Conservation (phyloP, 2,888 invertebrate genomes). For the Empis livida region DNA sequence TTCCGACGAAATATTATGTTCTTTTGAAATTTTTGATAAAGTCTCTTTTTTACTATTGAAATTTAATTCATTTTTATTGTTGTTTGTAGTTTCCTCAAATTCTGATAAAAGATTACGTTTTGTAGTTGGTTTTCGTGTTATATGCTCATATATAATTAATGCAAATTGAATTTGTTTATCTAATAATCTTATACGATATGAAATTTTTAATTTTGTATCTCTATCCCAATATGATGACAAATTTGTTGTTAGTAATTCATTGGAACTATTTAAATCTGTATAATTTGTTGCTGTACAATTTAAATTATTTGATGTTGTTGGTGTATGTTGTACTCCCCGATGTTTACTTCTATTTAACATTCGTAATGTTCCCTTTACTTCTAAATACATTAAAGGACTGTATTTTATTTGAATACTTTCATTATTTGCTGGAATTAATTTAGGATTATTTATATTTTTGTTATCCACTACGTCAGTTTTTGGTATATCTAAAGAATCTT, state of each 20-base stretch:
- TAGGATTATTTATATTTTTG: no score
- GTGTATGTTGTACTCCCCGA: constrained; percentile 11
- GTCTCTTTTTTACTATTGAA: background rate
- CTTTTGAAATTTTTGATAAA: background rate
- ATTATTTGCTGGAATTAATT: no score
- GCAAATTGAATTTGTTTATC: constrained; percentile 23
- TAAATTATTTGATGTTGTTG: constrained; percentile 12
- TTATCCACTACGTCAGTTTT: no score
- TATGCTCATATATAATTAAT: constrained; percentile 22
- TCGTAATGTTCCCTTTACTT: constrained; percentile 9
- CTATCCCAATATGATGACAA: constrained; percentile 14
- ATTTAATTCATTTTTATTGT: background rate
- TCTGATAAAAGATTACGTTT: constrained; percentile 22
- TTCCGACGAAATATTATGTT: background rate
- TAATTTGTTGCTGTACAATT: constrained; percentile 14
- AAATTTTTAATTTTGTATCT: constrained; percentile 20
- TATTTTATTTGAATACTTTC: background rate
- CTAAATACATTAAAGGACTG: constrained; percentile 9
- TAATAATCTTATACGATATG: constrained; percentile 19
- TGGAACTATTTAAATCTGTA: constrained; percentile 5
- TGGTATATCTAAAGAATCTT: no score
- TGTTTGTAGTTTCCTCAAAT: constrained; percentile 15
- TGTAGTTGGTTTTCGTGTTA: constrained; percentile 9
- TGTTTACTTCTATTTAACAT: constrained; percentile 7
- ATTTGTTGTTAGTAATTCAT: background rate